Evolutionary conservation across 2,888 invertebrate species (phyloP).

Genomic region (Panzeria rudis): DNA sequence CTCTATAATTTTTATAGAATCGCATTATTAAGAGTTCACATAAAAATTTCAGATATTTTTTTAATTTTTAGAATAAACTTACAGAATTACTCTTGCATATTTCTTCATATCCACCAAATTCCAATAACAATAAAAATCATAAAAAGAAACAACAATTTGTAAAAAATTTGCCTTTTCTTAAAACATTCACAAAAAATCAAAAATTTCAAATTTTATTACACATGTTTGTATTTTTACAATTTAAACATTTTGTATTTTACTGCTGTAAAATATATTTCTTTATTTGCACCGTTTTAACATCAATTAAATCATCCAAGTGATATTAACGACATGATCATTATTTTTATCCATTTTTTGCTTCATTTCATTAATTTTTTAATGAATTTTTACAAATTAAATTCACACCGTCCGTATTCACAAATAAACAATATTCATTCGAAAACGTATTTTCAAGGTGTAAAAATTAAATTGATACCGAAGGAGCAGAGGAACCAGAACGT

Average conservation of each 20-base stretch:
- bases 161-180: neutral
- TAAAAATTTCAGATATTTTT: neutral
- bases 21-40: neutral
- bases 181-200: neutral
- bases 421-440: neutral
- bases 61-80: neutral
- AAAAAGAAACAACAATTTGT: neutral
- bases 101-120: neutral
- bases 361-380: neutral
- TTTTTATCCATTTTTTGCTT: constrained; percentile 2
- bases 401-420: neutral
- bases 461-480: constrained; percentile 25
- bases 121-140: neutral
- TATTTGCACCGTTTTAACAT: neutral
- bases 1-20: neutral
- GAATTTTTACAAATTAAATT: constrained; percentile 17
- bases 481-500: constrained; percentile 20
- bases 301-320: neutral
- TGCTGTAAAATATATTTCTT: neutral
- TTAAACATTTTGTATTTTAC: neutral
- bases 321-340: neutral
- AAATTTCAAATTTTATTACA: too few relatives aligned
- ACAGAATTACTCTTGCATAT: neutral
- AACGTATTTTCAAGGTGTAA: constrained; percentile 33
- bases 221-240: neutral